Evolutionary conservation across 2,113 vertebrate genomes (phyloP).

Genomic region (Neofelis nebulosa): DNA sequence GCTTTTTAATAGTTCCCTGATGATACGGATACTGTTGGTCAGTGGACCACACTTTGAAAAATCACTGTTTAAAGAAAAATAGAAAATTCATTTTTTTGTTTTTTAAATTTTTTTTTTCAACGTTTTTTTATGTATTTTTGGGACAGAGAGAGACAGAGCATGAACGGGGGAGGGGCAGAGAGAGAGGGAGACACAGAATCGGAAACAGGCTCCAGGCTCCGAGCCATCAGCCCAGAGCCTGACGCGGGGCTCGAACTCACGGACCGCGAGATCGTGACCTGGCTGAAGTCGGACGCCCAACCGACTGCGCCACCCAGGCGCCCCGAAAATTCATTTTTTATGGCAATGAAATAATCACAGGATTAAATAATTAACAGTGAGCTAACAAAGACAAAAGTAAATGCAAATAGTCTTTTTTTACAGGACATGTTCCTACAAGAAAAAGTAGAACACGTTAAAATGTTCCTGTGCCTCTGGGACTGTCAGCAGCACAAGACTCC

Average conservation of each 20-base stretch:
- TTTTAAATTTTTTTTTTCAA: too few relatives aligned
- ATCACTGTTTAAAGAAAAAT: neutral
- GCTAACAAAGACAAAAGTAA: neutral
- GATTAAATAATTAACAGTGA: neutral
- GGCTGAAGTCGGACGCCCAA: too few relatives aligned
- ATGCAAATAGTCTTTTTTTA: neutral
- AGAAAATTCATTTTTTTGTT: neutral
- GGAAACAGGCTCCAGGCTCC: too few relatives aligned
- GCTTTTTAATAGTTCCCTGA: neutral
- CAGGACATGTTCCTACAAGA: neutral
- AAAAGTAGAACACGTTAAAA: neutral
- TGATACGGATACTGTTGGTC: neutral
- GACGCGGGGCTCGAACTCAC: too few relatives aligned
- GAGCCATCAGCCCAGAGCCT: too few relatives aligned
- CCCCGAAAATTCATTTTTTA: conserved; percentile 1
- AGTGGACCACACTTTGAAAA: neutral
- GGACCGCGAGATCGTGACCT: too few relatives aligned
- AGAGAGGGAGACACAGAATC: too few relatives aligned
- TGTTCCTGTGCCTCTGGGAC: fast-evolving
- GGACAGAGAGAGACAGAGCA: too few relatives aligned
- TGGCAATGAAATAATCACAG: neutral
- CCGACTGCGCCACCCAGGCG: too few relatives aligned
- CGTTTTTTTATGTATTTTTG: too few relatives aligned
- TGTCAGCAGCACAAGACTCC: neutral
- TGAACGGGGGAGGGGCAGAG: too few relatives aligned